phyloP scores from a whole-genome alignment of 2,888 invertebrate species.

The Tiliacea aurago region DNA sequence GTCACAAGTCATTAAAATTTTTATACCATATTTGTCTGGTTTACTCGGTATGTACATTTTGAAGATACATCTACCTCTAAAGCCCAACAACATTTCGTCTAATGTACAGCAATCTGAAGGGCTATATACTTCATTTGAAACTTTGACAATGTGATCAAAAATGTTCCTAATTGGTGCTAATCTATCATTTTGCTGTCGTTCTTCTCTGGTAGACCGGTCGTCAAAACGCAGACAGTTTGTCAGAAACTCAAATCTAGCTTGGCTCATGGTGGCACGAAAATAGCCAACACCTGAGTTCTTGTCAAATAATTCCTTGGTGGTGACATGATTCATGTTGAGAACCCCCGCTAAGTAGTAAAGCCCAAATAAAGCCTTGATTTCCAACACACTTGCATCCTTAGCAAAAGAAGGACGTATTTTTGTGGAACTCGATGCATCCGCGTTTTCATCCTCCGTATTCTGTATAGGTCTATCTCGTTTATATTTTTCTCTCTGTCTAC shows the following conservation, averaged over 20 bases:
- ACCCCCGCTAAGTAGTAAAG: constrained; percentile 51
- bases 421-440: constrained; percentile 36
- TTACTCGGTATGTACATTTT: constrained; percentile 33
- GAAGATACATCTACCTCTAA: constrained; percentile 34
- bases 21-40: constrained; percentile 40
- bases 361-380: constrained; percentile 53
- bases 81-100: constrained; percentile 31
- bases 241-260: no score
- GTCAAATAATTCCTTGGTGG: constrained; percentile 49
- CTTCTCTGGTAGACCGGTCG: no score
- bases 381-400: constrained; percentile 43
- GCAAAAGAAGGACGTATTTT: constrained; percentile 44
- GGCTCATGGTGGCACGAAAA: constrained; percentile 52
- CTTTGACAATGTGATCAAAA: constrained; percentile 31
- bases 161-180: constrained; percentile 1
- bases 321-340: constrained; percentile 51
- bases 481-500: constrained; percentile 43
- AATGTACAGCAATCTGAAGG: constrained; percentile 27
- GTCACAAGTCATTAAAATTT: constrained; percentile 27
- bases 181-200: no score
- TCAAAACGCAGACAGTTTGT: no score
- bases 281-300: constrained; percentile 48
- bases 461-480: constrained; percentile 40
- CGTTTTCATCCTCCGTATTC: constrained; percentile 39
- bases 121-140: constrained; percentile 26